Base-by-base conservation (phyloP, 2,797 vertebrate genomes). In the Lateolabrax maculatus region DNA sequence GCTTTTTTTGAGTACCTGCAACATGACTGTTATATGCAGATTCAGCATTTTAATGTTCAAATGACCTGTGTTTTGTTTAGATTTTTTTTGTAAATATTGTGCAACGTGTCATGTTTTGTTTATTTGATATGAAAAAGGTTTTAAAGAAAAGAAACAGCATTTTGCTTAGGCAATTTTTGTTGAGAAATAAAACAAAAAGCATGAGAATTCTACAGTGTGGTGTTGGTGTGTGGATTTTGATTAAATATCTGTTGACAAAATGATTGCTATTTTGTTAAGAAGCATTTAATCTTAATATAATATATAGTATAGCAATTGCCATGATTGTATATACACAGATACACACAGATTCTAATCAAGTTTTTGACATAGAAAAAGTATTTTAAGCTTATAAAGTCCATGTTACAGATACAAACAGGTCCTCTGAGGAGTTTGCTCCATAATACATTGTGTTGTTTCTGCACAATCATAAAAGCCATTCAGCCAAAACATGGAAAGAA, bases 11-110 rank as follows among this genome's bases (percentile, higher is more conserved):
- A 90, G 79, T 84, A 90, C 77, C 49, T 89, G 72, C 66, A 81
- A 95, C 90, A 92, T 92, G 94, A 94, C 91, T 95, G 95, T 95
- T 94, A 92, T 90, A 93, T 90, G 89, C 93, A 89, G 83, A 77
- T 83, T 77, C 70, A 81, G 48, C 72, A 68, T 66, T 83, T 81
- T 79, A 3, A 89, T 86, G 80, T 91, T 87, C 53, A 52, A 82
- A 83, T 83, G 66, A 75, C 68, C 61, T 81, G 83, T 82, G 68
- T 82, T 92, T 88, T 79, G 58, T 86, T 85, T 81, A 16, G 37
- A 44, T 84, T 78, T 51, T n/a, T 80, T 91, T 89, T 91, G 85
- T 93, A 89, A 86, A 90, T 92, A 88, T 86, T 86, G 86, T 92
- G 84, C 74, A 83, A 90, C 63, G 87, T 80, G 89, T 89, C 84